Base-by-base conservation (phyloP, 30 jellyfish, hydroid and myxozoan genomes). In the Turritopsis rubra region DNA sequence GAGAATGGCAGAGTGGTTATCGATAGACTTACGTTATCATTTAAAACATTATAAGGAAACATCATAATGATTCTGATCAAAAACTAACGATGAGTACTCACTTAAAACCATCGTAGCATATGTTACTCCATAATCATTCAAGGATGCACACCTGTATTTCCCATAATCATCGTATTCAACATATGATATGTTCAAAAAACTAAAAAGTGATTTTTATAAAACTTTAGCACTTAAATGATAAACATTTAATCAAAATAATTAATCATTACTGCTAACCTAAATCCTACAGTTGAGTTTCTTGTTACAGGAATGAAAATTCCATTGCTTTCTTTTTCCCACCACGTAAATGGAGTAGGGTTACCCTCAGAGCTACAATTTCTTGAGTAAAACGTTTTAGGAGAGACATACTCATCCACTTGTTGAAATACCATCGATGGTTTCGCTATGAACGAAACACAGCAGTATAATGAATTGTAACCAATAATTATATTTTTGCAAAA, bases 81-180 rank as follows among this genome's bases (percentile, higher is more conserved):
- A 21, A 18, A 29, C 78, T 24, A 65, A 0, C 16, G 8, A 68
- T 1, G 24, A 7, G 30, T 21, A 81, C 97, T 83, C 65, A 91
- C 98, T 65, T 52, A 91, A 26, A 23, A n/a, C 85, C 83, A 92
- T 16, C 7, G 30, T 77, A 7, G 80, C 84, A 52, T 76, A 65
- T 20, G 88, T 28, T 27, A 26, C 65, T 19, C 96, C 98, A 29
- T 79, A 52, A 1, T 75, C 23, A 65, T 92, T 92, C 74, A 72
- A 28, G 9, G 98, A 96, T 65, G 85, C 73, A 80, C 98, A 92
- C 73, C 96, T 92, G 85, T 92, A 92, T 0, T 1, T 54, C 21
- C 88, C 93, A 85, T 84, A 92, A 26, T 88, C 88, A 16, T 53
- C 52, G 19, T 84, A 73, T 16, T 72, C 24, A 21, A 87, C 81